These are phyloP conservation scores for Pachycephala philippinensis DNA, from an alignment of 2,113 vertebrate genomes.

Conservation along the genomic window DNA sequence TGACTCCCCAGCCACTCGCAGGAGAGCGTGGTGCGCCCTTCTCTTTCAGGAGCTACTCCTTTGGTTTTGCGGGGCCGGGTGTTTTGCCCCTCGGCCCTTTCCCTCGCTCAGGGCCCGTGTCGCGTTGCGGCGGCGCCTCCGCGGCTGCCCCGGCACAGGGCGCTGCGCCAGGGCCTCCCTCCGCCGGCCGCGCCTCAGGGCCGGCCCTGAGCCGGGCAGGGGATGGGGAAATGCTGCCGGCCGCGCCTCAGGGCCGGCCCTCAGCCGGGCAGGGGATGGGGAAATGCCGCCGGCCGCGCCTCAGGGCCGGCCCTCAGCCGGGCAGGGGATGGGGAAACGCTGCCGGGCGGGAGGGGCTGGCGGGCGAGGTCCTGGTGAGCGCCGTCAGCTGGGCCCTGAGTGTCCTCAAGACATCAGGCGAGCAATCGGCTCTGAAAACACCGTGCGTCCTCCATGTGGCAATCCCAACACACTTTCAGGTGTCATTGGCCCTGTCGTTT, in stretches of 20 bases:
- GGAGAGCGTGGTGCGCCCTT: not conserved
- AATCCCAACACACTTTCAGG: not conserved
- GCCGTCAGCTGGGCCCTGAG: not conserved
- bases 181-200: accelerated
- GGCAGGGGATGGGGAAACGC: too few relatives aligned
- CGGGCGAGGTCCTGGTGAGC: not conserved
- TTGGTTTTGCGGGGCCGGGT: too few relatives aligned
- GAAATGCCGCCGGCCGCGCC: too few relatives aligned
- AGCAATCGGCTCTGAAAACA: not conserved
- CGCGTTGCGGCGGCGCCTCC: too few relatives aligned
- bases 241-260: too few relatives aligned
- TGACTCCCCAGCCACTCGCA: not conserved
- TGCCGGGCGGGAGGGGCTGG: not conserved
- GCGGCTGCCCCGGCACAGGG: not conserved
- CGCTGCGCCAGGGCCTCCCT: not conserved
- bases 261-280: too few relatives aligned
- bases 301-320: too few relatives aligned
- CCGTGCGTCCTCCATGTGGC: not conserved
- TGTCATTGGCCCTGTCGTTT: not conserved
- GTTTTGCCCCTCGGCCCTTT: not conserved
- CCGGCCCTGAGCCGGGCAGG: accelerated
- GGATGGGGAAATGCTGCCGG: too few relatives aligned
- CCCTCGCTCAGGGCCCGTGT: too few relatives aligned
- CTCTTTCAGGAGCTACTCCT: not conserved
- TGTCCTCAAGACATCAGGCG: too few relatives aligned